Evolutionary conservation across 2,888 invertebrate genomes (phyloP).

Genomic region (Acronicta psi): DNA sequence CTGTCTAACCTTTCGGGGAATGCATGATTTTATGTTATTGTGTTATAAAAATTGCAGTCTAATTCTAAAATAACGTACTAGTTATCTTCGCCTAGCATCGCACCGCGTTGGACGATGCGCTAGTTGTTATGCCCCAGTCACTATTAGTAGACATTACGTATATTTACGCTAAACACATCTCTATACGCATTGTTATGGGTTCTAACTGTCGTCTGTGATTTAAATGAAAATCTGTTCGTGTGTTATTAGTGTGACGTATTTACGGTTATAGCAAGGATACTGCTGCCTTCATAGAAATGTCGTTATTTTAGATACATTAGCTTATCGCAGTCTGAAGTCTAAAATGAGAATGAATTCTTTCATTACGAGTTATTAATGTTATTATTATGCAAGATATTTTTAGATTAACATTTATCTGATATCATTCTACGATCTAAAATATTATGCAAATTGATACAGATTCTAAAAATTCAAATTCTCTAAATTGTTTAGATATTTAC

Average conservation of each 20-base stretch:
- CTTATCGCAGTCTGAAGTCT: conserved; percentile 40
- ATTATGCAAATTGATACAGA: conserved; percentile 36
- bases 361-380: conserved; percentile 14
- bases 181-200: conserved; percentile 33
- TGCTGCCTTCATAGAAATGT: conserved; percentile 28
- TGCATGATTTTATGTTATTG: no score
- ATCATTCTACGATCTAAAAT: conserved; percentile 12
- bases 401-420: conserved; percentile 18
- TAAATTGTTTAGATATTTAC: conserved; percentile 22
- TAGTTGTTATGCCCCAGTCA: conserved; percentile 37
- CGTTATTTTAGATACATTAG: conserved; percentile 19
- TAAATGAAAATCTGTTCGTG: conserved; percentile 35
- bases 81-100: conserved; percentile 1
- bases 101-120: conserved; percentile 6
- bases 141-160: conserved; percentile 42
- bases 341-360: conserved; percentile 35
- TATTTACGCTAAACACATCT: conserved; percentile 28
- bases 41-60: no score
- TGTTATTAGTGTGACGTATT: conserved; percentile 33
- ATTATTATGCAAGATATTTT: conserved; percentile 23
- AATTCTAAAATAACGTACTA: no score
- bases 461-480: conserved; percentile 26
- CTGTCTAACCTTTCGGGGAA: no score
- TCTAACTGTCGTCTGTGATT: conserved; percentile 39
- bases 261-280: conserved; percentile 28